phyloP scores from a whole-genome alignment of 1,140 invertebrate species.

The Heterodera carotae region DNA sequence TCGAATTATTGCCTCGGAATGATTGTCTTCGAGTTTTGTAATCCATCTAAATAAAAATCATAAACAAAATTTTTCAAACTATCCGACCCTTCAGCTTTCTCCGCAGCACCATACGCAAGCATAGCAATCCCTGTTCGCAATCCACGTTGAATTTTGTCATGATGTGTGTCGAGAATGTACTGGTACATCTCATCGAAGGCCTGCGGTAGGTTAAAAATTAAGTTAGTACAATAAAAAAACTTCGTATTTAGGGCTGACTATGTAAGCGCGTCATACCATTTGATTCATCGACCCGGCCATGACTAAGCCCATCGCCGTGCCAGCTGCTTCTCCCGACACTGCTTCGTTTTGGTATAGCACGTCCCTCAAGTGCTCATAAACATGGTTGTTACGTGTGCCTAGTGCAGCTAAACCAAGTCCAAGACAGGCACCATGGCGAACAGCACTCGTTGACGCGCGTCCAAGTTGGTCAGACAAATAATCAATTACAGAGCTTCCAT shows the following conservation, averaged over 20 bases:
- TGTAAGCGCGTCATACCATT: not conserved
- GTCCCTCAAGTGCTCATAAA: conserved; percentile 93
- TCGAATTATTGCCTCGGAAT: conserved; percentile 78
- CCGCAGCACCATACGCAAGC: conserved; percentile 92
- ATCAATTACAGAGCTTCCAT: conserved; percentile 75
- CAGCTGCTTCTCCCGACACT: conserved; percentile 93
- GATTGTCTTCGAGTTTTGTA: conserved; percentile 76
- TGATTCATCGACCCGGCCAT: conserved; percentile 77
- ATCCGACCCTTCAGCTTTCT: conserved; percentile 81
- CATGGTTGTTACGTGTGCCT: conserved; percentile 86
- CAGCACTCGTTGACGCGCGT: conserved; percentile 69
- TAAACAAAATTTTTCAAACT: not conserved
- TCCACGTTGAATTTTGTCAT: conserved; percentile 95
- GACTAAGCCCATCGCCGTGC: conserved; percentile 92
- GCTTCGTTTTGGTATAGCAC: conserved; percentile 98
- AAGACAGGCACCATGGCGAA: conserved; percentile 92
- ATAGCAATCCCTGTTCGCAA: conserved; percentile 86
- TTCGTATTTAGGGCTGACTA: too few relatives aligned
- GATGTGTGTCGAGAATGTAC: conserved; percentile 87
- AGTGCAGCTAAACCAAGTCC: conserved; percentile 94
- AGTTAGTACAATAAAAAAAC: not conserved
- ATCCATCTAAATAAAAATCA: conserved; percentile 37
- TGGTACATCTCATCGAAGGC: conserved; percentile 64
- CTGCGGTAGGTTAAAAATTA: not conserved
- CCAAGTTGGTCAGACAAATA: conserved; percentile 57